phyloP scores from a whole-genome alignment of 2,888 invertebrate genomes.

The Villa cingulata region DNA sequence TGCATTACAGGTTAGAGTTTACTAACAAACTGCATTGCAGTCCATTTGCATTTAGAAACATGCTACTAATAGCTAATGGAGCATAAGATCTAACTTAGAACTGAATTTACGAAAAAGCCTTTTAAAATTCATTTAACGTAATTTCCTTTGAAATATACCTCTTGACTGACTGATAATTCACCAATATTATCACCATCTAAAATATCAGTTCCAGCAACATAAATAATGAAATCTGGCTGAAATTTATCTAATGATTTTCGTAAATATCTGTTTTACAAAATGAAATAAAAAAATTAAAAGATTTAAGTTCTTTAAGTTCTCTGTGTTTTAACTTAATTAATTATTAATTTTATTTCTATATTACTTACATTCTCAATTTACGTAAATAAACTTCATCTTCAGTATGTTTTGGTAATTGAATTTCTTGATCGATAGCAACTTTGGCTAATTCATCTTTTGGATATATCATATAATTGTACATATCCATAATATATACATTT shows the following conservation, averaged over 20 bases:
- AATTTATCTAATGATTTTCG: constrained; percentile 51
- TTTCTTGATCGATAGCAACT: constrained; percentile 47
- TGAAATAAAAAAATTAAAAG: background rate
- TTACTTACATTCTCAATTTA: constrained; percentile 44
- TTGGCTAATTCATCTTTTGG: constrained; percentile 58
- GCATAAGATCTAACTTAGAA: too few relatives aligned
- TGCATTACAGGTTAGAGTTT: too few relatives aligned
- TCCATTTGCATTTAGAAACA: too few relatives aligned
- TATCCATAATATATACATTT: constrained; percentile 65
- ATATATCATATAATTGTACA: constrained; percentile 63
- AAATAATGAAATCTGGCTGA: constrained; percentile 58
- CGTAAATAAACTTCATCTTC: constrained; percentile 53
- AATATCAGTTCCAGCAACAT: constrained; percentile 78
- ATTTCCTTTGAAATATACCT: too few relatives aligned
- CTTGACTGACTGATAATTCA: constrained; percentile 46
- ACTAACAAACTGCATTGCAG: too few relatives aligned
- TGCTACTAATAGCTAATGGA: too few relatives aligned
- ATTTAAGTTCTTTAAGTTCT: too few relatives aligned
- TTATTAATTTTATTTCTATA: constrained; percentile 17
- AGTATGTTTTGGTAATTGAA: constrained; percentile 46
- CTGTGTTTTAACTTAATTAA: too few relatives aligned
- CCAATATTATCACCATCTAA: constrained; percentile 61
- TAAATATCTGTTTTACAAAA: constrained; percentile 44
- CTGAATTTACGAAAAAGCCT: too few relatives aligned
- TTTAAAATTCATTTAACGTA: too few relatives aligned